Conservation (phyloP, 2,888 invertebrate genomes). For the Phragmatobia fuliginosa region DNA sequence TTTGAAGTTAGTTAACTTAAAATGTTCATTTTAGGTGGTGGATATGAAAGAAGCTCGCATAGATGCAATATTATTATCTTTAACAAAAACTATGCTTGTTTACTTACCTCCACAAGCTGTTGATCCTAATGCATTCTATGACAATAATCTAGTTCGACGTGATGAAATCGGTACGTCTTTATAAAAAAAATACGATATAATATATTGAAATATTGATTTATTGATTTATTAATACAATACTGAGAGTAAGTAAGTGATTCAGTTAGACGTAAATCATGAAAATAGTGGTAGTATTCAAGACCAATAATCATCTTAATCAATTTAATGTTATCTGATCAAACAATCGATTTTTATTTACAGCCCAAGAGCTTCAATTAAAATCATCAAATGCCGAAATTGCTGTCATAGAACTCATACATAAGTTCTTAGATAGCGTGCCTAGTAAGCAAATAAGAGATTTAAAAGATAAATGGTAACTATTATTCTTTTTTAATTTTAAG, state of each 20-base stretch:
- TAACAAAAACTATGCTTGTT: constrained; percentile 88
- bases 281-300: background rate
- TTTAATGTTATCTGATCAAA: background rate
- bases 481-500: background rate
- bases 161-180: constrained; percentile 75
- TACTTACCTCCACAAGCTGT: constrained; percentile 88
- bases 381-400: constrained; percentile 90
- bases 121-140: constrained; percentile 87
- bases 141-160: constrained; percentile 87
- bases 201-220: too few relatives aligned
- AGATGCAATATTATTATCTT: constrained; percentile 88
- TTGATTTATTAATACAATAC: background rate
- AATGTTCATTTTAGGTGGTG: constrained; percentile 78
- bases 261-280: background rate
- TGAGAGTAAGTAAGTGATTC: background rate
- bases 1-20: background rate
- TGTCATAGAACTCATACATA: constrained; percentile 91
- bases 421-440: constrained; percentile 89
- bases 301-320: background rate
- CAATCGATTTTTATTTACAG: constrained; percentile 53
- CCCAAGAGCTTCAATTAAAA: constrained; percentile 75
- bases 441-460: constrained; percentile 86
- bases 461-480: constrained; percentile 86
- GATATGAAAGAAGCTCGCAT: constrained; percentile 93
- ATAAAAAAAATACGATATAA: too few relatives aligned